A percentile compares a stretch with the other conserved stretches of the same genome.
Evolutionary conservation across 2,797 vertebrate genomes (phyloP).

Genomic region (Harpagifer antarcticus): DNA sequence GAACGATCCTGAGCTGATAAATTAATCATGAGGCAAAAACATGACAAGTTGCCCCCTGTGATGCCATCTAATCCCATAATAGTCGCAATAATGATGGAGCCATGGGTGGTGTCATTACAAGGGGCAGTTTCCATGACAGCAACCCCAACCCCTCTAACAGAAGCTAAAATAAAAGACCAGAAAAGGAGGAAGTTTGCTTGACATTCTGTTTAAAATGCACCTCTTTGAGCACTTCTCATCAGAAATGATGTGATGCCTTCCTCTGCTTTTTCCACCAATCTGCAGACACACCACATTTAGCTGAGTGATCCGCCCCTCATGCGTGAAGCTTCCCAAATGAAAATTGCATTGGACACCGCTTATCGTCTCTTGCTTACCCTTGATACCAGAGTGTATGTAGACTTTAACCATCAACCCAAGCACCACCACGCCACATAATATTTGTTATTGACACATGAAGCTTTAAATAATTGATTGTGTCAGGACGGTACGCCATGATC

Average conservation of each 20-base stretch:
- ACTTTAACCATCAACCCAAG: slow-evolving; percentile 2
- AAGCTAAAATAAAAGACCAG: slow-evolving; percentile 21
- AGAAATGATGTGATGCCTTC: slow-evolving; percentile 34
- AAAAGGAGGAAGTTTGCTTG: slow-evolving; percentile 20
- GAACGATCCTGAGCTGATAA: slow-evolving; percentile 54
- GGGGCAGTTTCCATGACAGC: slow-evolving; percentile 71
- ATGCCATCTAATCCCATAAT: slow-evolving; percentile 75
- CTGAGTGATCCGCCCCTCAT: slow-evolving; percentile 38
- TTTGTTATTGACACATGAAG: slow-evolving; percentile 42
- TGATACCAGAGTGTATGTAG: not conserved
- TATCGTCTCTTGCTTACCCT: slow-evolving; percentile 14
- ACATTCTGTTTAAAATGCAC: slow-evolving; percentile 29
- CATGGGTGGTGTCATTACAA: slow-evolving; percentile 68
- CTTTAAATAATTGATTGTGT: slow-evolving; percentile 45
- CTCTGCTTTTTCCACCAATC: slow-evolving; percentile 44
- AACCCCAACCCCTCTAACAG: slow-evolving; percentile 12
- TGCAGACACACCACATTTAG: slow-evolving; percentile 50
- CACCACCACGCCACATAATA: slow-evolving; percentile 23
- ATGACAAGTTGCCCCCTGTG: slow-evolving; percentile 41
- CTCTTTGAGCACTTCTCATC: slow-evolving; percentile 31
- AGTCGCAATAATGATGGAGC: slow-evolving; percentile 67
- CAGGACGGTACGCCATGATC: slow-evolving; percentile 46
- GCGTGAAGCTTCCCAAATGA: slow-evolving; percentile 51
- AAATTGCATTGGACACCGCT: slow-evolving; percentile 27
- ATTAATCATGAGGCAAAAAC: slow-evolving; percentile 57